A percentile compares a stretch with the other conserved stretches of the same genome.
phyloP scores from a whole-genome alignment of 2,888 invertebrate species.

The Hartigia nigra region DNA sequence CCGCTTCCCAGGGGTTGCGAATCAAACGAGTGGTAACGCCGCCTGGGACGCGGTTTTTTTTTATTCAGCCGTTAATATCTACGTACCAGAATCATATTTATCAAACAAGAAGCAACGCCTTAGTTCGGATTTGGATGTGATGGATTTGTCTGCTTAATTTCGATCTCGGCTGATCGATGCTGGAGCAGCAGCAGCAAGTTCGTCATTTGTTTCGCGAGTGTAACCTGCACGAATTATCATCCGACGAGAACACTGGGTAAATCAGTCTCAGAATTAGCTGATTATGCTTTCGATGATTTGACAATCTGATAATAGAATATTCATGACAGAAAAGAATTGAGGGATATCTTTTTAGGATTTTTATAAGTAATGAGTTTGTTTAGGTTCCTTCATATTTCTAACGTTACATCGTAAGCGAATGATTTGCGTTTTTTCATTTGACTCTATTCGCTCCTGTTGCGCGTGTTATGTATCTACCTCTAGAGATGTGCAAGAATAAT shows the following conservation, averaged over 20 bases:
- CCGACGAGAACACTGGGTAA: not conserved
- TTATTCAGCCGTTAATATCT: not conserved
- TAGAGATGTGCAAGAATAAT: not conserved
- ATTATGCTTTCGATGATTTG: not conserved
- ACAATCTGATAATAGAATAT: not conserved
- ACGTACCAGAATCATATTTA: not conserved
- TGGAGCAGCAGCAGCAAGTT: conserved; percentile 30
- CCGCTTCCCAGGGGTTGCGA: not conserved
- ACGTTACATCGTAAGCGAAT: too few relatives aligned
- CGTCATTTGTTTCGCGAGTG: not conserved
- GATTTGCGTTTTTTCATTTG: not conserved
- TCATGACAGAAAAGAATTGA: not conserved
- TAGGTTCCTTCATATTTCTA: not conserved
- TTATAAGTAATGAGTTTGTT: not conserved
- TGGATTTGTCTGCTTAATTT: conserved; percentile 13
- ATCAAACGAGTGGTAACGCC: not conserved
- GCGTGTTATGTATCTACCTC: not conserved
- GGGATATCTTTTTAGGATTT: not conserved
- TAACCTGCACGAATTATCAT: not conserved
- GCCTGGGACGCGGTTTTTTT: not conserved
- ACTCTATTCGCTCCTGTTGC: not conserved
- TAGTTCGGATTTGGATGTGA: not conserved
- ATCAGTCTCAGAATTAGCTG: not conserved
- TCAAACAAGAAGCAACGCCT: not conserved
- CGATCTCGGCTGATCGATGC: conserved; percentile 45